Base-by-base conservation (phyloP, 2,113 vertebrate species). In the Nothocercus julius region DNA sequence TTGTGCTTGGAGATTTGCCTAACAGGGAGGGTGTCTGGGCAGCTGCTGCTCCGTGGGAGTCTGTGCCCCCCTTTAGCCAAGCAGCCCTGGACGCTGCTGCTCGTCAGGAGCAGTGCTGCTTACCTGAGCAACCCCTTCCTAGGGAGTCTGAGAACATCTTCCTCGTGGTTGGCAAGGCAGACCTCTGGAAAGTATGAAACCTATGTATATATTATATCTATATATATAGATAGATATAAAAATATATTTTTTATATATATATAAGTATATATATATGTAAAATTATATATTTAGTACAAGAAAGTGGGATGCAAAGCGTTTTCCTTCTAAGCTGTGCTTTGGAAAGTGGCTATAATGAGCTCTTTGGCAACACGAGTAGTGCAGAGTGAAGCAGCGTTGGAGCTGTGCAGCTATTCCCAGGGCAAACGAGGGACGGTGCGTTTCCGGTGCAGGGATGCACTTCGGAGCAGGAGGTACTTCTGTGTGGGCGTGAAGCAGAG, bases 1-100 rank as follows among this genome's bases (percentile, higher is more conserved):
- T 85, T 96, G 85, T 12, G 5, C 85, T 93, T 95, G 90, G 76
- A 92, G 94, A 94, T 95, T 94, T 95, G 68, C 95, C 91, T 93
- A 94, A 85, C 56, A 62, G 64, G 76, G 73, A 90, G 92, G 95
- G 40, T 85, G 90, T 95, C 74, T 89, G 3, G 0, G 83, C 74
- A 91, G 90, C 92, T 94, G 86, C 86, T 87, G 36, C 9, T 36
- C 17, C 34, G 25, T 34, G 24, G 85, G 82, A 90, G 69, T 86
- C 81, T 94, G 58, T 87, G 42, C 21, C 4, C 81, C 84, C 79
- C 86, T 66, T 90, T 58, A 73, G 69, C 83, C 92, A 14, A 83
- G 87, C 76, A 92, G 66, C 53, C n/a, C 74, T 86, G 89, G 75
- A 64, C 82, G 84, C 74, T 94, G 47, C 81, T 93, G 76, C 88